A percentile compares a stretch with the other conserved stretches of the same genome.
phyloP scores from a whole-genome alignment of 2,888 invertebrate species.

The Oxycera nigricornis region DNA sequence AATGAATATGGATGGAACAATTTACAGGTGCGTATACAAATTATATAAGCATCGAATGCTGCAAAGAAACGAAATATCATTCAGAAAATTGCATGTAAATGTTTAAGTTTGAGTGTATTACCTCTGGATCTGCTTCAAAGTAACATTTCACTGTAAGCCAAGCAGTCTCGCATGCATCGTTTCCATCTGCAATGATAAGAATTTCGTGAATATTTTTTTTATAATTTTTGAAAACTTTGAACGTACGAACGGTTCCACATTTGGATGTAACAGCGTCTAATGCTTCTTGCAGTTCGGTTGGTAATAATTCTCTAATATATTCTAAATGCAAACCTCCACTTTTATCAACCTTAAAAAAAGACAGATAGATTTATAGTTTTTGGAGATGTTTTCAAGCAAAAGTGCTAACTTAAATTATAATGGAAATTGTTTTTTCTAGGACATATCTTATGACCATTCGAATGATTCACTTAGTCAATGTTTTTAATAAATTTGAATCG shows the following conservation, averaged over 20 bases:
- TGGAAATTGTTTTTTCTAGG: too few relatives aligned
- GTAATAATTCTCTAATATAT: constrained; percentile 54
- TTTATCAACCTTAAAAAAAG: constrained; percentile 53
- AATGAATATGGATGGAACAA: constrained; percentile 53
- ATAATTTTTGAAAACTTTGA: neutral
- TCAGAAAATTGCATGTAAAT: too few relatives aligned
- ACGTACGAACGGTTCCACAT: constrained; percentile 56
- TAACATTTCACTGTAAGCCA: constrained; percentile 56
- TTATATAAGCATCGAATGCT: constrained; percentile 47
- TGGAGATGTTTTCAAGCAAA: too few relatives aligned
- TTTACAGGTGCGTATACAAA: constrained; percentile 54
- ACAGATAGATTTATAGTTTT: neutral
- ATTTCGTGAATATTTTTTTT: neutral
- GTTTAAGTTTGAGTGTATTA: too few relatives aligned
- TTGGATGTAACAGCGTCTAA: constrained; percentile 49
- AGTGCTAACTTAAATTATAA: too few relatives aligned
- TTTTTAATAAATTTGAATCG: too few relatives aligned
- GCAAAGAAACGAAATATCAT: too few relatives aligned
- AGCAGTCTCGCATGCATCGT: constrained; percentile 57
- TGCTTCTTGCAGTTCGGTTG: constrained; percentile 52
- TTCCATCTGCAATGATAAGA: constrained; percentile 52
- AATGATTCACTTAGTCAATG: too few relatives aligned
- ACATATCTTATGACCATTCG: too few relatives aligned
- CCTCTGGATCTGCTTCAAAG: constrained; percentile 52
- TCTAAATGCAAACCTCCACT: constrained; percentile 55